Base-by-base conservation (phyloP, 2,888 invertebrate species). In the Rhogogaster chlorosoma region DNA sequence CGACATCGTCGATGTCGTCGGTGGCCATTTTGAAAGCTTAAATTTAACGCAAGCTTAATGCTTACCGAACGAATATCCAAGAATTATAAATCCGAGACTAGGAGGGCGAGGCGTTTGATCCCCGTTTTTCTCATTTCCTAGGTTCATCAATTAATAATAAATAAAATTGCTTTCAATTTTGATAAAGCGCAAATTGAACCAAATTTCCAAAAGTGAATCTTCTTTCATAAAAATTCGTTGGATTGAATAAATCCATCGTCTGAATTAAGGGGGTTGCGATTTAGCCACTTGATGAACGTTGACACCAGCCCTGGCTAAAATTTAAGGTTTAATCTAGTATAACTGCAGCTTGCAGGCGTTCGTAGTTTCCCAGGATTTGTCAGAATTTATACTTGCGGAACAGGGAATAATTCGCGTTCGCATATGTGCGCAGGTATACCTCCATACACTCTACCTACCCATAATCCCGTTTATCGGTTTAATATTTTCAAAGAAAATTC, bases 271-370 rank as follows among this genome's bases (percentile, higher is more conserved):
- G 26, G 2, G 61, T 22, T 61, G 3, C 22, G 45, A 42, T 26
- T 22, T 18, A 6, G 7, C 15, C 2, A 77, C 32, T 77, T 77
- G 42, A 77, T 53, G 53, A 53, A 77, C 15, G 53, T 29, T 77
- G 77, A 77, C 77, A 42, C 53, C 3, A 32, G 10, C 45, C 45
- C 6, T 57, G 15, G 7, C 29, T 9, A 22, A 32, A 64, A 64
- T 82, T 82, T 18, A 64, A 64, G 42, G 82, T 36, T 53, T 82
- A 82, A 82, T 61, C 64, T 67, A 82, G 38, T 82, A 38, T 42
- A 82, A 82, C 57, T 64, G 82, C 82, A 42, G 22, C 26, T 15
- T 38, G n/a, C 2, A 61, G 61, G 61, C 10, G 7, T 61, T 61
- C 22, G 36, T n/a, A 29, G 22, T 78, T 78, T 78, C 32, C 18